Evolutionary conservation across 2,797 vertebrate species (phyloP).

Genomic region (Euphonia xanthogaster): DNA sequence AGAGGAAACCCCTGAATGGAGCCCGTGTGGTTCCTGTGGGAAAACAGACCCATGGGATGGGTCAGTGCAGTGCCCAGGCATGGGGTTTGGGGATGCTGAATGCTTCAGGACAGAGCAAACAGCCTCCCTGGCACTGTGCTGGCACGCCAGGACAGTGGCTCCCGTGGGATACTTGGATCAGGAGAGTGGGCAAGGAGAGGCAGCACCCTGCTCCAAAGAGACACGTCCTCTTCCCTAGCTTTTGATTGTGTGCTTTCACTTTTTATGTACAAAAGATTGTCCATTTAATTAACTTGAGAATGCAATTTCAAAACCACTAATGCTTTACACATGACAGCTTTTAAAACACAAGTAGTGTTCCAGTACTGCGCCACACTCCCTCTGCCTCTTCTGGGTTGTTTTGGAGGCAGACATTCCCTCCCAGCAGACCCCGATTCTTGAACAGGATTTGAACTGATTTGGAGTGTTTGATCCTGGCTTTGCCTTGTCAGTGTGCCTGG

Average conservation of each 20-base stretch:
- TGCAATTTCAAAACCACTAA: conserved; percentile 83
- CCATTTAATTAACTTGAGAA: conserved; percentile 85
- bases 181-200: neutral
- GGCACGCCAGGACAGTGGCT: conserved; percentile 4
- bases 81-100: neutral
- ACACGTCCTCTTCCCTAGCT: conserved; percentile 68
- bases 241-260: conserved; percentile 80
- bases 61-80: rapidly evolving
- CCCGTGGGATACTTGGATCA: neutral
- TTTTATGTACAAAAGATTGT: conserved; percentile 83
- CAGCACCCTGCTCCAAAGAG: conserved; percentile 22
- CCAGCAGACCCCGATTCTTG: rapidly evolving
- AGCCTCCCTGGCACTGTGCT: conserved; percentile 29
- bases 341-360: conserved; percentile 79
- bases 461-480: neutral
- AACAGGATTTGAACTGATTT: rapidly evolving
- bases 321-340: conserved; percentile 83
- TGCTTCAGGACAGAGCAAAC: neutral
- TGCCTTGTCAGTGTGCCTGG: neutral
- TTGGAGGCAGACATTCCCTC: neutral
- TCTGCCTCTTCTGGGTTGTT: neutral
- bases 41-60: rapidly evolving
- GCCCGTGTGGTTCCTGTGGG: rapidly evolving
- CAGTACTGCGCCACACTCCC: conserved; percentile 33
- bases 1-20: neutral